These are phyloP conservation scores for Polymixis flavicincta DNA, from an alignment of 2,888 invertebrate genomes.

Conservation along the genomic window DNA sequence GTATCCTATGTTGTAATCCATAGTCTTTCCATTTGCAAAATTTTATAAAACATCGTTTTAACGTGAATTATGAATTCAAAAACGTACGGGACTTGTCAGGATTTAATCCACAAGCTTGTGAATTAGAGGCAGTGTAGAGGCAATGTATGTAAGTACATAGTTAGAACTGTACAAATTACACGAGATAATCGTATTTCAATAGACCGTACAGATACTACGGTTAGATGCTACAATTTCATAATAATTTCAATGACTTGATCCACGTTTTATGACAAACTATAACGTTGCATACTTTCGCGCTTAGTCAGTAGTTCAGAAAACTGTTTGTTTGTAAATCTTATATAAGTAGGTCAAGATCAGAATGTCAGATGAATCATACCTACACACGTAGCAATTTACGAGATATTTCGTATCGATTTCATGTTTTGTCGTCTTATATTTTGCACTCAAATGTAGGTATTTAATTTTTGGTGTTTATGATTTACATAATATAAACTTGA, in stretches of 20 bases:
- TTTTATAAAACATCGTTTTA: no score
- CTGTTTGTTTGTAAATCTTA: constrained; percentile 49
- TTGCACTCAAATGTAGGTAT: background rate
- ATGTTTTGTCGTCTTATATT: constrained; percentile 13
- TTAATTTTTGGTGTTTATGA: background rate
- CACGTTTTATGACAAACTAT: constrained; percentile 22
- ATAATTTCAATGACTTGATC: constrained; percentile 15
- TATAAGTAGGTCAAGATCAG: constrained; percentile 69
- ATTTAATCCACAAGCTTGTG: no score
- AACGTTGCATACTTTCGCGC: constrained; percentile 23
- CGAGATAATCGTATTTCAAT: background rate
- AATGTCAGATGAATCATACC: constrained; percentile 66
- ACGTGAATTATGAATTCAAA: no score
- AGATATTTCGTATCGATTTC: constrained; percentile 48
- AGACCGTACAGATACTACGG: background rate
- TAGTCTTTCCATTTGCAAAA: no score
- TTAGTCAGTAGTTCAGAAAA: constrained; percentile 55
- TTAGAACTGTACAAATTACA: background rate
- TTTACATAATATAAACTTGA: background rate
- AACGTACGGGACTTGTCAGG: no score
- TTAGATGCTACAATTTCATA: background rate
- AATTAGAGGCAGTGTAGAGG: no score
- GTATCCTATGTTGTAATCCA: no score
- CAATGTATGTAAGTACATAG: no score
- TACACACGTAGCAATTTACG: constrained; percentile 7